Conservation (phyloP, 2,797 vertebrate genomes). For the Clarias platycephalus region DNA sequence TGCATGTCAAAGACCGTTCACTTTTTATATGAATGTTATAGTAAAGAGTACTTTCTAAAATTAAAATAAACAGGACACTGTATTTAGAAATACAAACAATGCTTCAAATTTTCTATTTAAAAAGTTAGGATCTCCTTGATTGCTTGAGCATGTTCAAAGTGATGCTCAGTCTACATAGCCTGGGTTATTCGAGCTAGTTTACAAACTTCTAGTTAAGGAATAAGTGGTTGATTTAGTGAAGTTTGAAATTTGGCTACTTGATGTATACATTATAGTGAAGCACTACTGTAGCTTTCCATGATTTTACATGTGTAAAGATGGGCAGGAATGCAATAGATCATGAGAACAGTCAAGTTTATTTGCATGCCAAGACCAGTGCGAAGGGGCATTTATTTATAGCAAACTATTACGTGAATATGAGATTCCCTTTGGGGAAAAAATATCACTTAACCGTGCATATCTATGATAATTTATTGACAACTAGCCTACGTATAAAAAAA, state of each 20-base stretch:
- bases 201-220: background rate
- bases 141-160: background rate
- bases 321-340: background rate
- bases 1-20: too few relatives aligned
- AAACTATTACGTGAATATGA: slow-evolving; percentile 18
- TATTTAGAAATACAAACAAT: background rate
- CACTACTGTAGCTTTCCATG: too few relatives aligned
- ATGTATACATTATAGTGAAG: background rate
- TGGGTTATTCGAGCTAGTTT: background rate
- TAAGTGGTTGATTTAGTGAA: background rate
- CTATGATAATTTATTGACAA: background rate
- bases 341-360: slow-evolving; percentile 40
- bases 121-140: background rate
- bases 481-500: background rate
- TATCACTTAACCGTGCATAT: slow-evolving; percentile 27
- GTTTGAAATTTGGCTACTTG: background rate
- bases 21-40: background rate
- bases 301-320: background rate
- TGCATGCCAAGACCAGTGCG: slow-evolving; percentile 18
- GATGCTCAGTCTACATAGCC: background rate
- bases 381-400: background rate
- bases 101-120: background rate
- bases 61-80: background rate
- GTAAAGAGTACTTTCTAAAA: background rate
- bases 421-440: slow-evolving; percentile 43